phyloP scores from a whole-genome alignment of 2,113 vertebrate genomes.

The Benitochromis conjunctus region DNA sequence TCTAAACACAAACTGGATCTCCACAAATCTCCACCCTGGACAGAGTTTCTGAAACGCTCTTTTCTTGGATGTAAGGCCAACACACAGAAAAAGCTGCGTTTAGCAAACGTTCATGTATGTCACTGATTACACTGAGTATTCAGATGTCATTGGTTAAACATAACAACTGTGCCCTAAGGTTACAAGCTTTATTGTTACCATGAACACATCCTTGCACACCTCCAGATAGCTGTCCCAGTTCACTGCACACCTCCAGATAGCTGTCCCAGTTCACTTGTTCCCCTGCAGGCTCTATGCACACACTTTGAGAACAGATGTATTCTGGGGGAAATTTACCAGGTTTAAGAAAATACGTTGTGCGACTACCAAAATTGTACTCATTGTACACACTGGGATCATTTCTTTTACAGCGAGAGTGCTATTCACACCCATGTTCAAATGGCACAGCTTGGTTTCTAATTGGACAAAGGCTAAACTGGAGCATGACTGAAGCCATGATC shows the following conservation, averaged over 20 bases:
- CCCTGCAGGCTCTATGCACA: neutral
- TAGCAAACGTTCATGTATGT: neutral
- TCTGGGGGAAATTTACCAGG: neutral
- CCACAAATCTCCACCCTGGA: neutral
- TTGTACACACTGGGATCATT: neutral
- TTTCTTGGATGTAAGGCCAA: accelerated
- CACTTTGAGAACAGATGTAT: neutral
- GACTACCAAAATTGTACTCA: neutral
- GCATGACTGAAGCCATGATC: neutral
- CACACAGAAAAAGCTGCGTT: neutral
- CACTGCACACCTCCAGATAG: neutral
- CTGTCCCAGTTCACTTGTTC: neutral
- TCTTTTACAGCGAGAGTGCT: neutral
- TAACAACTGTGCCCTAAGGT: neutral
- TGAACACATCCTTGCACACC: neutral
- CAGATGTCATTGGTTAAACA: neutral
- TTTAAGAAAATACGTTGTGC: neutral
- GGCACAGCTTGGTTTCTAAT: neutral
- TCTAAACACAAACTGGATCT: neutral
- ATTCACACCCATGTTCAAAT: neutral
- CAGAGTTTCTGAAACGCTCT: neutral
- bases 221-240: neutral
- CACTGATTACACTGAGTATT: neutral
- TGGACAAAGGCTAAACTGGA: neutral
- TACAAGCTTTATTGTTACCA: neutral